A percentile compares a stretch with the other conserved stretches of the same genome.
Conservation (phyloP, 2,797 vertebrate genomes). For the Melanotaenia parkinsoni region DNA sequence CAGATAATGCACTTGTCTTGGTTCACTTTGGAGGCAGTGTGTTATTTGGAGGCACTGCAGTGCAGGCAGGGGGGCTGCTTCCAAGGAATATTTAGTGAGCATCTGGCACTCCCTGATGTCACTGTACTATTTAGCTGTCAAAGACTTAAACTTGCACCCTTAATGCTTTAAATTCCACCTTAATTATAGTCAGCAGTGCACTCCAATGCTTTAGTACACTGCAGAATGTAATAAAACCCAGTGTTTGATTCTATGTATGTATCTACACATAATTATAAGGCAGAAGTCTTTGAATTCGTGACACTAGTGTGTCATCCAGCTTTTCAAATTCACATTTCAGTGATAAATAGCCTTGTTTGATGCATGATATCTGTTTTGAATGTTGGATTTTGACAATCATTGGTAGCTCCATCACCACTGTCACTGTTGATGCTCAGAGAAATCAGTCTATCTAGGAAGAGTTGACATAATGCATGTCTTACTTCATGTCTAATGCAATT, state of each 20-base stretch:
- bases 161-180: constrained; percentile 76
- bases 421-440: too few species aligned
- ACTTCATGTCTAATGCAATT: too few species aligned
- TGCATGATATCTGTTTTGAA: too few species aligned
- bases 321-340: too few species aligned
- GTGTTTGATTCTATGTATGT: constrained; percentile 44
- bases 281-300: neutral
- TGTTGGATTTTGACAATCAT: too few species aligned
- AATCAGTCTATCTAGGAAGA: too few species aligned
- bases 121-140: constrained; percentile 85
- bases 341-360: too few species aligned
- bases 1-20: constrained; percentile 57
- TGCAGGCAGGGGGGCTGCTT: constrained; percentile 56
- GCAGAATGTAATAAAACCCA: constrained; percentile 62
- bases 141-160: constrained; percentile 69
- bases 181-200: constrained; percentile 76
- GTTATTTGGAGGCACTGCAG: constrained; percentile 63
- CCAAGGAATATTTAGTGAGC: constrained; percentile 73
- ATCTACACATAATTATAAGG: neutral
- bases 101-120: constrained; percentile 89
- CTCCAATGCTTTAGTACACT: constrained; percentile 60
- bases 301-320: too few species aligned
- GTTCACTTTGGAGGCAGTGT: constrained; percentile 65
- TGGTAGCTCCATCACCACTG: too few species aligned
- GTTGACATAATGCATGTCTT: too few species aligned